phyloP scores from a whole-genome alignment of 2,797 vertebrate genomes.

The Halcyon leucocephala region DNA sequence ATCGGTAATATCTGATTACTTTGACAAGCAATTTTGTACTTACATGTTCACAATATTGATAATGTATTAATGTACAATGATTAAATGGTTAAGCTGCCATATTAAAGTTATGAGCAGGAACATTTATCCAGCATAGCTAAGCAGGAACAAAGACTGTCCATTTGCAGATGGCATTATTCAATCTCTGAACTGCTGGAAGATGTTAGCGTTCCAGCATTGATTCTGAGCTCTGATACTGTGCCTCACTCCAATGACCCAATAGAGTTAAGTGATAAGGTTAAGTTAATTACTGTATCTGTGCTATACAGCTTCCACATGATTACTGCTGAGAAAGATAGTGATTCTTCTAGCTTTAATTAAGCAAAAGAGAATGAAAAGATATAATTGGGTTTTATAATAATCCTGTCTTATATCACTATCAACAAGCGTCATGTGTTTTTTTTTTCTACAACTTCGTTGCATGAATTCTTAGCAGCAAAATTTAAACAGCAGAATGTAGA shows the following conservation, averaged over 20 bases:
- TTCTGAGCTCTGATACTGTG: constrained; percentile 82
- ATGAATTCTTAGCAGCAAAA: constrained; percentile 45
- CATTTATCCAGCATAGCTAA: constrained; percentile 62
- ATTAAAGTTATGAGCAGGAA: constrained; percentile 63
- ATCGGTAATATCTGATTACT: constrained; percentile 75
- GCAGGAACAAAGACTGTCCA: constrained; percentile 70
- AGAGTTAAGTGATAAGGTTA: constrained; percentile 95
- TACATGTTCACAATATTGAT: constrained; percentile 77
- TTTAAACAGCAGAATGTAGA: constrained; percentile 31
- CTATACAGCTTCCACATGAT: constrained; percentile 90
- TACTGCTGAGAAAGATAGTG: constrained; percentile 87
- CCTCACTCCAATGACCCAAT: constrained; percentile 86
- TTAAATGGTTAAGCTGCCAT: constrained; percentile 80
- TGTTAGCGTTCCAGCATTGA: constrained; percentile 72
- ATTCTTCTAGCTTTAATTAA: constrained; percentile 93
- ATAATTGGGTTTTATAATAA: constrained; percentile 86
- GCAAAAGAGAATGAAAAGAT: constrained; percentile 90
- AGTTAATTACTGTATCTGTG: constrained; percentile 94
- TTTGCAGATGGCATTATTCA: constrained; percentile 70
- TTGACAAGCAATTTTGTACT: constrained; percentile 78
- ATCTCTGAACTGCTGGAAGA: constrained; percentile 55
- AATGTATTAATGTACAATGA: constrained; percentile 80
- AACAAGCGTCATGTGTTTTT: constrained; percentile 63
- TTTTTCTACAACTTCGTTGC: constrained; percentile 65
- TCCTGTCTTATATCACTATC: constrained; percentile 76